Percentiles rank a stretch among this genome's conserved stretches.
phyloP scores from a whole-genome alignment of 1,140 invertebrate species.

The Papilio glaucus region DNA sequence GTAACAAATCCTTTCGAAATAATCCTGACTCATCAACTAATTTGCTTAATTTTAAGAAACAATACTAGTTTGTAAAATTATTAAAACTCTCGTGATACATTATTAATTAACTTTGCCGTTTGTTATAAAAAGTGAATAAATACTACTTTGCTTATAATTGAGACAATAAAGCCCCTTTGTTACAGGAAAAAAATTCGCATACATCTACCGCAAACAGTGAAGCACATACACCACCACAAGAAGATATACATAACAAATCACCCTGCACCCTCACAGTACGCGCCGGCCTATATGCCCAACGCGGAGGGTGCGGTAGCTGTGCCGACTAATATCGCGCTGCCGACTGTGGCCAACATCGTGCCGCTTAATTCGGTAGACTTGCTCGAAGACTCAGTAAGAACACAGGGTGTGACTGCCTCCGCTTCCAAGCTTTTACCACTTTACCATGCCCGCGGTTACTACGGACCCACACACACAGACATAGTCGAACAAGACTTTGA shows the following conservation, averaged over 20 bases:
- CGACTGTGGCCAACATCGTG: conserved; percentile 61
- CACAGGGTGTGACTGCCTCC: conserved; percentile 50
- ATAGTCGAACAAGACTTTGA: conserved; percentile 71
- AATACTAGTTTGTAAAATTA: too few relatives aligned
- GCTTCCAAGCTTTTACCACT: conserved; percentile 75
- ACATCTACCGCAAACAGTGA: conserved; percentile 83
- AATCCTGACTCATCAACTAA: neutral
- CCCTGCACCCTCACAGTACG: conserved; percentile 73
- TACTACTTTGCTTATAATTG: neutral
- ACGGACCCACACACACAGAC: conserved; percentile 72
- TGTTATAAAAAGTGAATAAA: too few relatives aligned
- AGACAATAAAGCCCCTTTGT: conserved; percentile 66
- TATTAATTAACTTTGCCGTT: too few relatives aligned
- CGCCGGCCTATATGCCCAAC: conserved; percentile 71
- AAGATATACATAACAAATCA: conserved; percentile 82
- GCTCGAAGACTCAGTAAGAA: conserved; percentile 56
- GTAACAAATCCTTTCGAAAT: neutral
- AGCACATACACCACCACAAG: conserved; percentile 83
- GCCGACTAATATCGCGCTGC: conserved; percentile 65
- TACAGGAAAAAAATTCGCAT: conserved; percentile 83
- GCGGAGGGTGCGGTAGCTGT: conserved; percentile 69
- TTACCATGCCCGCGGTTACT: conserved; percentile 78
- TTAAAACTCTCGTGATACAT: too few relatives aligned
- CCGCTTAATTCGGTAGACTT: conserved; percentile 67
- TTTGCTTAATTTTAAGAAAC: too few relatives aligned